Percentiles rank a stretch among this genome's conserved stretches.
Evolutionary conservation across 2,797 vertebrate species (phyloP).

Genomic region (Gobionotothen gibberifrons): DNA sequence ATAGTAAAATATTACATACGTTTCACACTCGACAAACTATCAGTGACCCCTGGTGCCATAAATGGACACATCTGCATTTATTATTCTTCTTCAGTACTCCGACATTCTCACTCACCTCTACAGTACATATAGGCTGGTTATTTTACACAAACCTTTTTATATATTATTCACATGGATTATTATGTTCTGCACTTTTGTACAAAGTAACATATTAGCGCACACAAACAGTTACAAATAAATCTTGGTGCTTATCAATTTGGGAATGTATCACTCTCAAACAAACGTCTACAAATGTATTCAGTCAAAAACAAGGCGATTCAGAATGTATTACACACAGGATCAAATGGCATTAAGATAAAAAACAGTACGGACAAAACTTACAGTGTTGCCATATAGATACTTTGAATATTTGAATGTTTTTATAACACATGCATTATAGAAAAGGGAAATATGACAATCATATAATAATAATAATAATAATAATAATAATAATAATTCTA

Average conservation of each 20-base stretch:
- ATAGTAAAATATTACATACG: not conserved
- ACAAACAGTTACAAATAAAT: no score
- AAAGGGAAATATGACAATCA: slow-evolving; percentile 4
- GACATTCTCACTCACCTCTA: no score
- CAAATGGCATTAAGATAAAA: not conserved
- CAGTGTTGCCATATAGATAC: not conserved
- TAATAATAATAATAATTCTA: no score
- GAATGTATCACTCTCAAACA: not conserved
- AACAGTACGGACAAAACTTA: not conserved
- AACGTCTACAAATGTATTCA: not conserved
- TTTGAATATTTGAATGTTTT: not conserved
- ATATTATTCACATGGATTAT: no score
- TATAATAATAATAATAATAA: no score
- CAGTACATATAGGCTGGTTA: no score
- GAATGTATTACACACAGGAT: slow-evolving; percentile 1
- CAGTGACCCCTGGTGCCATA: no score
- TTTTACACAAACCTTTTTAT: no score
- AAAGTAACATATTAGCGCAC: no score
- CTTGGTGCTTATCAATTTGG: not conserved
- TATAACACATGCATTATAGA: not conserved
- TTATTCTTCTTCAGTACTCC: no score
- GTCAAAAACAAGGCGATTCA: not conserved
- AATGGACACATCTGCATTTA: no score
- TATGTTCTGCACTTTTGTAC: no score
- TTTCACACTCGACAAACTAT: not conserved